Evolutionary conservation across 2,113 vertebrate genomes (phyloP).

Genomic region (Syngnathus floridae): DNA sequence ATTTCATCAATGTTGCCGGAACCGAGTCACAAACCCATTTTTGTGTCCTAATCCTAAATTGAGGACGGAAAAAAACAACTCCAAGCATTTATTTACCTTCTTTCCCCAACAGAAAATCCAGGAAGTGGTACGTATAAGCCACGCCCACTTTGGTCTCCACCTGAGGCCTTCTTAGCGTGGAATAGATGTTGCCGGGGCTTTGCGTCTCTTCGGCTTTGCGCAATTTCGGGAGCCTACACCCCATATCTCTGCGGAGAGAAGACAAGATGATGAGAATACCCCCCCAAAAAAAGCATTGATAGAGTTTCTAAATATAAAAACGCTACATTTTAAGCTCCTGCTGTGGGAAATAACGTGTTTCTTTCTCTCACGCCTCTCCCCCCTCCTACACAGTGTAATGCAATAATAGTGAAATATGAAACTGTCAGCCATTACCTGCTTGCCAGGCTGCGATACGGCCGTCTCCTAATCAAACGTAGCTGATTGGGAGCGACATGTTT

Average conservation of each 20-base stretch:
- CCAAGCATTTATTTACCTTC: conserved; percentile 71
- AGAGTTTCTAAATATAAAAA: conserved; percentile 51
- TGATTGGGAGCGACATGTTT: conserved; percentile 70
- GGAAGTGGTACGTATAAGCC: conserved; percentile 87
- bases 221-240: conserved; percentile 87
- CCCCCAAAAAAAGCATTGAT: conserved; percentile 24
- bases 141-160: conserved; percentile 91
- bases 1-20: conserved; percentile 2
- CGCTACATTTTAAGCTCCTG: conserved; percentile 19
- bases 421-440: conserved; percentile 56
- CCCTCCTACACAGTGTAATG: conserved; percentile 1
- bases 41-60: not conserved
- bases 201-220: conserved; percentile 81
- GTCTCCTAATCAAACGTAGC: conserved; percentile 58
- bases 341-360: conserved; percentile 28
- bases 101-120: conserved; percentile 87
- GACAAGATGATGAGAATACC: not conserved
- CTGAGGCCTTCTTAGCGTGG: conserved; percentile 88
- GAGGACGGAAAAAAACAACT: not conserved
- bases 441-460: conserved; percentile 51
- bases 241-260: conserved; percentile 72
- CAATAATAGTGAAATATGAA: conserved; percentile 43
- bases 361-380: not conserved
- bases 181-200: conserved; percentile 94
- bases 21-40: not conserved